phyloP scores from a whole-genome alignment of 2,888 invertebrate species.

The Cinara cedri region DNA sequence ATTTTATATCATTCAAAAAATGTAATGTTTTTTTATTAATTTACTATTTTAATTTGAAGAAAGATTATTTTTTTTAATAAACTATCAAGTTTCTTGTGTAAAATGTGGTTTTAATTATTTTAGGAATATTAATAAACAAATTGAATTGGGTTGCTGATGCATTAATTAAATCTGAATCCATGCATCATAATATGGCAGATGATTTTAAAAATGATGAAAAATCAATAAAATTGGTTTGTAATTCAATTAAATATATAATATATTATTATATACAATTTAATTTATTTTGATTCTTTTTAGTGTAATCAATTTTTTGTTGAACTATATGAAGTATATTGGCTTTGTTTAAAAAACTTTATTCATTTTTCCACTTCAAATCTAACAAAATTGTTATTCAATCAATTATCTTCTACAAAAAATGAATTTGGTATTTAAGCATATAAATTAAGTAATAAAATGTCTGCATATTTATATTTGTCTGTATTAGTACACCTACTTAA shows the following conservation, averaged over 20 bases:
- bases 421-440: slow-evolving; percentile 37
- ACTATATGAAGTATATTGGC: slow-evolving; percentile 48
- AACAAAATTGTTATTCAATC: slow-evolving; percentile 35
- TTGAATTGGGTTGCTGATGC: slow-evolving; percentile 32
- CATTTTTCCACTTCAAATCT: slow-evolving; percentile 24
- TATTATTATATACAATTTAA: not conserved
- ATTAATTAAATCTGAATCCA: slow-evolving; percentile 18
- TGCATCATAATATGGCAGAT: slow-evolving; percentile 36
- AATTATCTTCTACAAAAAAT: slow-evolving; percentile 21
- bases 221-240: slow-evolving; percentile 41
- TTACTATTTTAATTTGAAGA: not conserved
- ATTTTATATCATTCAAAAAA: too few species aligned
- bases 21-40: too few species aligned
- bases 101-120: not conserved
- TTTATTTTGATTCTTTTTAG: slow-evolving; percentile 19
- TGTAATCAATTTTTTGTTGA: slow-evolving; percentile 42
- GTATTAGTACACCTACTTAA: too few species aligned
- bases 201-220: slow-evolving; percentile 42
- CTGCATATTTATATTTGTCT: not conserved
- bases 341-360: slow-evolving; percentile 46
- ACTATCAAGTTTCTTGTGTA: not conserved
- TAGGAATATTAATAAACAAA: slow-evolving; percentile 35
- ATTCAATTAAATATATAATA: not conserved
- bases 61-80: not conserved
- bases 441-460: not conserved